Evolutionary conservation across 2,797 vertebrate species (phyloP), one percentile per base, ranked within the genome.

Genomic region (Naso thynnoides): DNA sequence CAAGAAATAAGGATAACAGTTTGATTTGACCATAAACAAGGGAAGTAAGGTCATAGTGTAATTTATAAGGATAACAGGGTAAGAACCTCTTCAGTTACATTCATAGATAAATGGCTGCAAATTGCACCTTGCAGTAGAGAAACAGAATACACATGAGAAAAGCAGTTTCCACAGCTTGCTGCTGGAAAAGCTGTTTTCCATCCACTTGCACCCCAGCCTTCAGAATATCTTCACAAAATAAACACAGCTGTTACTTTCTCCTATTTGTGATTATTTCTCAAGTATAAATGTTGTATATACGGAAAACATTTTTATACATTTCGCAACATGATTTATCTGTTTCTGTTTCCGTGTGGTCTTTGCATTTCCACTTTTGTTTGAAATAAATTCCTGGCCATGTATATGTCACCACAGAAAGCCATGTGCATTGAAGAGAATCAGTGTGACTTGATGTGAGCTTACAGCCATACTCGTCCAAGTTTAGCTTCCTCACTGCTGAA

Each of bases 211-310:
- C 58, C 70, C 75, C 79, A 77, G 52, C 60, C 77, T 67, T 6
- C 76, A 73, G 68, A 74, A 83, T 42, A 84, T 81, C 81, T 50
- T 38, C 73, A 75, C 84, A 83, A 89, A 92, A 91, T 88, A 89
- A 91, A 92, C 87, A 90, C 90, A 91, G 90, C 88, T 91, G 89
- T 90, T 87, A 78, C 82, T 70, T 85, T 79, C 26, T 76, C 76
- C 75, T 82, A 70, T 84, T 67, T 82, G 75, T 82, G 75, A 82
- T 88, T 76, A 75, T 87, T 86, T 92, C 73, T 75, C 70, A 89
- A 86, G 61, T 52, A 72, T 78, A 79, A 79, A 80, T 86, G 79
- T 88, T 85, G 89, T 91, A 83, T 73, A 91, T 87, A 90, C 27
- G 14, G 59, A 69, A n/a, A n/a, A 69, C 64, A 59, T 78, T 88